Conservation (phyloP, 2,888 invertebrate genomes). For the Schrankia costaestrigalis region DNA sequence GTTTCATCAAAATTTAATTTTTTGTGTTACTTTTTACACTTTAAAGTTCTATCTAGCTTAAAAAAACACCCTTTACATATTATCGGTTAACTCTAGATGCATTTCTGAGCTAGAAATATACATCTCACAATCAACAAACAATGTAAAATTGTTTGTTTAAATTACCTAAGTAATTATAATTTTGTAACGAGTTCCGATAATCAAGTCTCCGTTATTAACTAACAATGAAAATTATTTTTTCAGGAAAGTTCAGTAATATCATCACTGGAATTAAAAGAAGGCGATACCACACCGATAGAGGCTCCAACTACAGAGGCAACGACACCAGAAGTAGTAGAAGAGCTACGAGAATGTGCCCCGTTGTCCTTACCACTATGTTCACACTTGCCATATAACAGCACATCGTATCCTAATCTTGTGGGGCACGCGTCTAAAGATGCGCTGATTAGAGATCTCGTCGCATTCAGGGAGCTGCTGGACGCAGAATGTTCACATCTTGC, state of each 20-base stretch:
- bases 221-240: not conserved
- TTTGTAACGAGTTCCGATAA: not conserved
- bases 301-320: slow-evolving; percentile 64
- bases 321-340: slow-evolving; percentile 70
- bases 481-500: slow-evolving; percentile 94
- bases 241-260: slow-evolving; percentile 75
- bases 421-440: slow-evolving; percentile 84
- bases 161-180: too few species aligned
- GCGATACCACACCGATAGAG: slow-evolving; percentile 59
- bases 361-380: slow-evolving; percentile 86
- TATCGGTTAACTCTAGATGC: too few species aligned
- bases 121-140: too few species aligned
- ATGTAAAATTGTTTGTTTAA: too few species aligned
- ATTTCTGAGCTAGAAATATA: too few species aligned
- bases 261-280: slow-evolving; percentile 63
- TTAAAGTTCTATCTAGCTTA: too few species aligned
- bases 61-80: too few species aligned
- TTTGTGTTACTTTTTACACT: too few species aligned
- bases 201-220: not conserved
- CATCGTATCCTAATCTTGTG: slow-evolving; percentile 91
- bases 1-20: too few species aligned
- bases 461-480: slow-evolving; percentile 92
- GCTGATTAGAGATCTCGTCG: slow-evolving; percentile 86
- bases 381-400: slow-evolving; percentile 87
- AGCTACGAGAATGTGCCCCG: slow-evolving; percentile 84